Conservation (phyloP, 2,113 vertebrate genomes). For the Apodemus sylvaticus region DNA sequence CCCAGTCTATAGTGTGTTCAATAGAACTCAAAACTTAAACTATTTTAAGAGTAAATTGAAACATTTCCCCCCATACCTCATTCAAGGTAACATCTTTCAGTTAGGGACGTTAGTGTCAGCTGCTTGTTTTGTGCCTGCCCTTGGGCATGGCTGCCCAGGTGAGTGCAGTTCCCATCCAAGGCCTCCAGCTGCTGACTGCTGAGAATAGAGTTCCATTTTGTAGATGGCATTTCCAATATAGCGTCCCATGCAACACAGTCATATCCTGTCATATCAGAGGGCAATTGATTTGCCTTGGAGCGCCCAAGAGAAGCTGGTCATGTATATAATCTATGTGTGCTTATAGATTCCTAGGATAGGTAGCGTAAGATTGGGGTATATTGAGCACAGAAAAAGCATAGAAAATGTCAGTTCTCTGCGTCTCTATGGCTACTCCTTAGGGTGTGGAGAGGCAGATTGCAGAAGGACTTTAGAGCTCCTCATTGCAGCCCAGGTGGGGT, state of each 20-base stretch:
- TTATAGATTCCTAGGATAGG: not conserved
- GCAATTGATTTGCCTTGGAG: not conserved
- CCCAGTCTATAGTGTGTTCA: not conserved
- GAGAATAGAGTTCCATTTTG: not conserved
- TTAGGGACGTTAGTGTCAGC: not conserved
- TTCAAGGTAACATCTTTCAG: not conserved
- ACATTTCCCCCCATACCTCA: not conserved
- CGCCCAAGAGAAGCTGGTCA: not conserved
- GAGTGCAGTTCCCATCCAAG: not conserved
- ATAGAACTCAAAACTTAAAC: not conserved
- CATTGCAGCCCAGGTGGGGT: not conserved
- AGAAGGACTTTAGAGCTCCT: not conserved
- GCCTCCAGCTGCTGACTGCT: not conserved
- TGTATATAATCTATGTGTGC: no score
- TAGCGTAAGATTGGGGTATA: not conserved
- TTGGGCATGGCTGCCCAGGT: not conserved
- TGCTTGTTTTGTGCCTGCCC: not conserved
- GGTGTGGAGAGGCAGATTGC: not conserved
- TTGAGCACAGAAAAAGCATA: not conserved
- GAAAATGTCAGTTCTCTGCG: not conserved
- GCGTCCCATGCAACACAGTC: not conserved
- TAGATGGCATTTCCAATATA: not conserved
- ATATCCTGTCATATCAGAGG: not conserved
- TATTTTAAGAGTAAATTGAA: slow-evolving; percentile 51
- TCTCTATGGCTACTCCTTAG: not conserved